Evolutionary conservation across 2,113 vertebrate genomes (phyloP).

Genomic region (Geococcyx californianus): DNA sequence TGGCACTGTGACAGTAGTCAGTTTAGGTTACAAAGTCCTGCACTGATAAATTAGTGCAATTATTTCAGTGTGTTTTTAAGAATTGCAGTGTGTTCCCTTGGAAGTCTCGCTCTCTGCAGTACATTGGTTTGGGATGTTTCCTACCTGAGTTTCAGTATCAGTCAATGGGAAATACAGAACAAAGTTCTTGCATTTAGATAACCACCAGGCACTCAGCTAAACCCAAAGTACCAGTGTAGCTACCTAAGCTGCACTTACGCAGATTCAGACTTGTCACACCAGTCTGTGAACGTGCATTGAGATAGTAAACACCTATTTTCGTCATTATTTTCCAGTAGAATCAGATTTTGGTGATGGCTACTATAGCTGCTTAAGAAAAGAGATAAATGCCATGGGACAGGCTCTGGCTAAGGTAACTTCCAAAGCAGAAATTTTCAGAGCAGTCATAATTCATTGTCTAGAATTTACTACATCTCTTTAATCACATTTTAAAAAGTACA

Average conservation of each 20-base stretch:
- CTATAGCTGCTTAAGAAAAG: background rate
- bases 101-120: background rate
- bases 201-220: slow-evolving; percentile 13
- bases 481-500: background rate
- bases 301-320: background rate
- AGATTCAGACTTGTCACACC: background rate
- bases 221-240: background rate
- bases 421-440: background rate
- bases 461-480: background rate
- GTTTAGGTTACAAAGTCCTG: background rate
- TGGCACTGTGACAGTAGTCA: background rate
- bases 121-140: slow-evolving; percentile 30
- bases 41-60: background rate
- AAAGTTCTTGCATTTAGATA: slow-evolving; percentile 49
- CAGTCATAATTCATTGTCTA: background rate
- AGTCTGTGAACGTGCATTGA: background rate
- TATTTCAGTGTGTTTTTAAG: slow-evolving; percentile 29
- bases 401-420: background rate
- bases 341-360: background rate
- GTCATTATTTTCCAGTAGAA: background rate
- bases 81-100: background rate
- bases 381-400: background rate
- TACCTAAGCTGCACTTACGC: background rate
- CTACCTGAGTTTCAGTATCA: slow-evolving; percentile 12
- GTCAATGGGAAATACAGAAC: slow-evolving; percentile 7